Conservation (phyloP, 2,113 vertebrate genomes). For the Dryoscopus gambensis region DNA sequence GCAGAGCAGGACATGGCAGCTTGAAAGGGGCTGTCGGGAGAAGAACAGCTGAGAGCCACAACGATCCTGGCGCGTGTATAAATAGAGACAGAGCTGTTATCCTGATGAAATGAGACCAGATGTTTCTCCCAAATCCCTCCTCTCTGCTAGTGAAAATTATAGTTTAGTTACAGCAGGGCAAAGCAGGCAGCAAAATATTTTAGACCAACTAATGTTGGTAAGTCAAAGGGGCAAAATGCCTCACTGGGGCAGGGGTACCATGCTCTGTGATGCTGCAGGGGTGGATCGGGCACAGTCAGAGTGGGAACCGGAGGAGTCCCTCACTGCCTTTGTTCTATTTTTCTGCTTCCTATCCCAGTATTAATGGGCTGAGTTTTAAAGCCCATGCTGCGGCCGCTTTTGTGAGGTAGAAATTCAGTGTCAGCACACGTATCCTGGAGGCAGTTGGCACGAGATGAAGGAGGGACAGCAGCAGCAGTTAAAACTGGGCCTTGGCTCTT, state of each 20-base stretch:
- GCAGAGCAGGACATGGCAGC: background rate
- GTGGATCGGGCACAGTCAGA: fast-evolving
- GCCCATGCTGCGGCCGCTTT: background rate
- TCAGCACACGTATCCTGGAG: conserved; percentile 53
- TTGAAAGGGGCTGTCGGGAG: conserved; percentile 43
- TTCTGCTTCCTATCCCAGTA: background rate
- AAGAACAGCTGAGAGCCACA: conserved; percentile 72
- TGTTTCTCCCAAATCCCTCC: conserved; percentile 71
- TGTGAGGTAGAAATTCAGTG: conserved; percentile 49
- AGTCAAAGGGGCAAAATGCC: conserved; percentile 2
- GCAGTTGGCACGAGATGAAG: conserved; percentile 65
- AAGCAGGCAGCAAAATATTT: conserved; percentile 43
- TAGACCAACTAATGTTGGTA: background rate
- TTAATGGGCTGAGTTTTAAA: conserved; percentile 9
- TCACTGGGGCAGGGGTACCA: background rate
- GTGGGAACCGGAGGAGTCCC: background rate
- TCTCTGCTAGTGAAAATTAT: conserved; percentile 38
- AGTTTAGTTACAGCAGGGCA: conserved; percentile 56
- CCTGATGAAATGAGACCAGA: conserved; percentile 71
- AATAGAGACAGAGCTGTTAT: conserved; percentile 68
- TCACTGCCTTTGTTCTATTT: background rate
- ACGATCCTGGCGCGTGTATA: conserved; percentile 50
- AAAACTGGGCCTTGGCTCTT: conserved; percentile 52
- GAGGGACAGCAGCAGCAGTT: conserved; percentile 33
- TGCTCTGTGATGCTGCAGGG: background rate